A percentile compares a stretch with the other conserved stretches of the same genome.
These are phyloP conservation scores for Lindbergichthys nudifrons DNA, from an alignment of 2,797 vertebrate species.

Conservation along the genomic window DNA sequence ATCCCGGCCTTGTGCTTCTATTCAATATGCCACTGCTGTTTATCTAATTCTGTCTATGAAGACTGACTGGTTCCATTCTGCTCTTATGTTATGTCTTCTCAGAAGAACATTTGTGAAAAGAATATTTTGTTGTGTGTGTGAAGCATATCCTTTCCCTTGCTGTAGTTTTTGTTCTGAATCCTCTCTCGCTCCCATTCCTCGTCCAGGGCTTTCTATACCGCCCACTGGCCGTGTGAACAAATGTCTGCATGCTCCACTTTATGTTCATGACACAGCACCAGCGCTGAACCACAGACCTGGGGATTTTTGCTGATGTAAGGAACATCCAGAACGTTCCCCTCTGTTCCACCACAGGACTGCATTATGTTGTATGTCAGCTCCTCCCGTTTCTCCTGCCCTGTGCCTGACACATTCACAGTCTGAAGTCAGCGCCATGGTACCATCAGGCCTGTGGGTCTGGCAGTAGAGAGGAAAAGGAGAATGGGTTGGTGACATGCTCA, in stretches of 20 bases:
- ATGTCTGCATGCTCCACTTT: constrained; percentile 60
- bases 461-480: constrained; percentile 24
- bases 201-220: constrained; percentile 57
- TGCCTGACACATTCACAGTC: constrained; percentile 46
- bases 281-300: constrained; percentile 61
- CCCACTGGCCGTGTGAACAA: constrained; percentile 39
- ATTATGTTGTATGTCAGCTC: constrained; percentile 13
- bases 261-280: constrained; percentile 66
- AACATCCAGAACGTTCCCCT: constrained; percentile 69
- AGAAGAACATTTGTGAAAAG: constrained; percentile 13
- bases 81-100: neutral
- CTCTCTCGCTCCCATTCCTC: constrained; percentile 2
- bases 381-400: constrained; percentile 28
- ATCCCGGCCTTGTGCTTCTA: constrained; percentile 68
- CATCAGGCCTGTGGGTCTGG: constrained; percentile 29
- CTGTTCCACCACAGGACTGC: constrained; percentile 50
- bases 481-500: constrained; percentile 47
- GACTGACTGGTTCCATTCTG: constrained; percentile 19
- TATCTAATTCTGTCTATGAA: constrained; percentile 47
- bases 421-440: constrained; percentile 39
- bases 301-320: constrained; percentile 70
- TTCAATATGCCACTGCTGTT: constrained; percentile 65
- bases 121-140: neutral
- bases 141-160: neutral
- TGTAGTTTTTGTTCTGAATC: constrained; percentile 20